Evolutionary conservation across 2,888 invertebrate genomes (phyloP).

Genomic region (Macrophya alboannulata): DNA sequence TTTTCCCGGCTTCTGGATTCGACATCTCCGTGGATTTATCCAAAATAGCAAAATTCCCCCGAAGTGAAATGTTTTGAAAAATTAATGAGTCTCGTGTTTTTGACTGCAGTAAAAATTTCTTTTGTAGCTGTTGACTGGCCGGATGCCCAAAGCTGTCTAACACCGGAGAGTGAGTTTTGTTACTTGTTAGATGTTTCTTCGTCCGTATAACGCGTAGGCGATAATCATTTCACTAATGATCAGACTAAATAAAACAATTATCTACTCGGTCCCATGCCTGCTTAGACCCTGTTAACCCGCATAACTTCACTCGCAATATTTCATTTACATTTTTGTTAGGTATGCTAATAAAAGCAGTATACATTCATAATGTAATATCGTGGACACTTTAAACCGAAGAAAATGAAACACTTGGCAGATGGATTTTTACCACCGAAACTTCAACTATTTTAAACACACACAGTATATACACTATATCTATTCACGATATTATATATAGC

Average conservation of each 20-base stretch:
- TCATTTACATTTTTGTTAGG: constrained; percentile 37
- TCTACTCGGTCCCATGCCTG: constrained; percentile 6
- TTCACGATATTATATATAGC: constrained; percentile 35
- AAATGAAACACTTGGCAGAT: constrained; percentile 12
- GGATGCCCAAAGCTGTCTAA: constrained; percentile 65
- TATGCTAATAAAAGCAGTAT: neutral
- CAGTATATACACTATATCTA: neutral
- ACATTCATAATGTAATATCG: neutral
- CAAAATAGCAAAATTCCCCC: neutral
- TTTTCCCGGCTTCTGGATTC: constrained; percentile 15
- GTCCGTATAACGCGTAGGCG: constrained; percentile 53
- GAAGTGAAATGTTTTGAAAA: neutral
- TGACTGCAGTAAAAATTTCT: neutral
- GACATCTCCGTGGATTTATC: constrained; percentile 47
- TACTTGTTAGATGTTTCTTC: constrained; percentile 53
- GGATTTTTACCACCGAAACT: neutral
- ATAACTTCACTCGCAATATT: neutral
- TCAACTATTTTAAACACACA: constrained; percentile 23
- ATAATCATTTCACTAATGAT: constrained; percentile 57
- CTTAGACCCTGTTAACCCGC: constrained; percentile 37
- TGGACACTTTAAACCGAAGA: neutral
- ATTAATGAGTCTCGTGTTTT: neutral
- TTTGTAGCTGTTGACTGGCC: constrained; percentile 52
- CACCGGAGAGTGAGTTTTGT: constrained; percentile 64
- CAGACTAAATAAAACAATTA: constrained; percentile 56